Evolutionary conservation across 2,797 vertebrate species (phyloP), one percentile per base, ranked within the genome.

Genomic region (Sibirionetta formosa): DNA sequence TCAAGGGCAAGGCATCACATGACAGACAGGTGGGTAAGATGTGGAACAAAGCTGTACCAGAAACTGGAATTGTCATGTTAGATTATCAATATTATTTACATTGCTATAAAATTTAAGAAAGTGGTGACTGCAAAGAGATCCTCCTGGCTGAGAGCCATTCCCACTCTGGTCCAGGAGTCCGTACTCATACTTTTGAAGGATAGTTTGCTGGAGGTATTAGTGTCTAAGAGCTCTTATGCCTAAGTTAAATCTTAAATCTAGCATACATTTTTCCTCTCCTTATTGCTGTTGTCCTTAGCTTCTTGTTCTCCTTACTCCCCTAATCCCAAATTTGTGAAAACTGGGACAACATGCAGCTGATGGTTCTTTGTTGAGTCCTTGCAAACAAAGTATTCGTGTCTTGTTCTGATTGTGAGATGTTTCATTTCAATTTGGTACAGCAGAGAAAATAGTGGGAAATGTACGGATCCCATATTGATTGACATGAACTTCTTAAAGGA

Each of bases 401-500:
- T 70, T 51, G 10, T 85, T 58, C 27, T 79, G 17, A 35, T 92
- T 60, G 40, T 5, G 5, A 71, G 48, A 23, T 27, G 13, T 35
- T 91, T 83, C 23, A 31, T 80, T 93, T 91, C 44, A 18, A 53
- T 63, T 64, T 66, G 48, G 8, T 38, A 19, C 36, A 53, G 11
- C 79, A 14, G 46, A 9, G 14, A 29, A 83, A 76, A 60, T 35
- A 72, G n/a, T 40, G 17, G 44, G 15, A 73, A 53, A 54, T 26
- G 8, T 53, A 77, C 4, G 14, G 63, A 69, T 82, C 19, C 31
- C 13, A 3, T 51, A 69, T 2, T 73, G 69, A 77, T 35, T 77
- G 65, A 18, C 40, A 40, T 60, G 80, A 88, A 40, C 27, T 72
- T 76, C 72, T 88, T 63, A 66, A 56, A 88, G 56, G 27, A 91